Evolutionary conservation across 2,888 invertebrate species (phyloP).

Genomic region (Lymantria monacha): DNA sequence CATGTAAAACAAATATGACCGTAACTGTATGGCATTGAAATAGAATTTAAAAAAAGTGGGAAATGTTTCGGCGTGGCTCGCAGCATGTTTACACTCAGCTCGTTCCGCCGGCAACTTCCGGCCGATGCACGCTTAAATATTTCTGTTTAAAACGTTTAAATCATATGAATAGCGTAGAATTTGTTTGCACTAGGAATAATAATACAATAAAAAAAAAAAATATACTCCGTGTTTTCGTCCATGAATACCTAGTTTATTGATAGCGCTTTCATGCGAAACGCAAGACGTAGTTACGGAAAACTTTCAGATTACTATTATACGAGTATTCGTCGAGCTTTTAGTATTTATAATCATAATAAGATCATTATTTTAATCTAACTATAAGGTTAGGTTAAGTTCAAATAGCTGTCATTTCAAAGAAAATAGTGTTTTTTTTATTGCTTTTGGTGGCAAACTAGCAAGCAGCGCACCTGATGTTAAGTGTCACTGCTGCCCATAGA

Average conservation of each 20-base stretch:
- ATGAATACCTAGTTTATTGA: conserved; percentile 13
- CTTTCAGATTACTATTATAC: too few relatives aligned
- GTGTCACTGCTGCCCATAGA: too few relatives aligned
- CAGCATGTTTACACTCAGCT: conserved; percentile 56
- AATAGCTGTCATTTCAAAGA: too few relatives aligned
- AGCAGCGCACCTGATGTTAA: too few relatives aligned
- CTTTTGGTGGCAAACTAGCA: too few relatives aligned
- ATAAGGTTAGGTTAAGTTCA: too few relatives aligned
- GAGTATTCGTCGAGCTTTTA: too few relatives aligned
- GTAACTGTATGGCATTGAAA: conserved; percentile 34
- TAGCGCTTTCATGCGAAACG: conserved; percentile 2
- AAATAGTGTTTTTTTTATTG: too few relatives aligned
- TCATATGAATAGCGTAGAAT: conserved; percentile 37
- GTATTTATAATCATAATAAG: too few relatives aligned
- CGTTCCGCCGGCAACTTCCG: conserved; percentile 55
- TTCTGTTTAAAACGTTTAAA: conserved; percentile 49
- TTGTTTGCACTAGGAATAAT: conserved; percentile 28
- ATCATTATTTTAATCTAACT: too few relatives aligned
- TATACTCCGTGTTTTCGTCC: conserved; percentile 17
- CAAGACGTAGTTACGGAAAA: too few relatives aligned
- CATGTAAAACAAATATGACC: conserved; percentile 36
- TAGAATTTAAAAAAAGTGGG: conserved; percentile 44
- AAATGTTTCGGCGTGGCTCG: conserved; percentile 52
- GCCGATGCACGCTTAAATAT: conserved; percentile 54
- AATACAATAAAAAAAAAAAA: conserved; percentile 17